These are phyloP conservation scores for Siniperca knerii DNA, from an alignment of 2,113 vertebrate species.

Conservation along the genomic window DNA sequence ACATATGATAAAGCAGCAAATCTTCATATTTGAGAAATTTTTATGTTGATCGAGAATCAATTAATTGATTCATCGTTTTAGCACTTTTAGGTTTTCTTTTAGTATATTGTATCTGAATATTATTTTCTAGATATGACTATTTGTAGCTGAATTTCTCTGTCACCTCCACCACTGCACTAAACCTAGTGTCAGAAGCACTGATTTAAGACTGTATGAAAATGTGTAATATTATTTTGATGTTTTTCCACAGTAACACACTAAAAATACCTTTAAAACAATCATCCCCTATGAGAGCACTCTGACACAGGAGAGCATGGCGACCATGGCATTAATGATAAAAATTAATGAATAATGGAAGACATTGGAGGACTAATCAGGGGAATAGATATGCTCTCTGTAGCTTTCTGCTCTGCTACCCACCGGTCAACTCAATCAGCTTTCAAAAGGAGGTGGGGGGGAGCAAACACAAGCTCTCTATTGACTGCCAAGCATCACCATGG, in stretches of 20 bases:
- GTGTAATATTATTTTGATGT: conserved; percentile 18
- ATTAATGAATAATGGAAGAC: conserved; percentile 48
- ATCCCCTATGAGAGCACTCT: conserved; percentile 8
- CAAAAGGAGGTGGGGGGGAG: background rate
- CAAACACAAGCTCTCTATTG: conserved; percentile 58
- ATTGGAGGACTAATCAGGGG: conserved; percentile 58
- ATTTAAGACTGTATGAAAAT: conserved; percentile 17
- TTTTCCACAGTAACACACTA: background rate
- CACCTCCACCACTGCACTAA: background rate
- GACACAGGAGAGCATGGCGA: background rate
- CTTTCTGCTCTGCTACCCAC: conserved; percentile 54
- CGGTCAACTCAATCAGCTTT: conserved; percentile 72
- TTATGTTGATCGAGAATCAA: background rate
- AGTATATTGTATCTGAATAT: background rate
- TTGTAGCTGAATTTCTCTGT: background rate
- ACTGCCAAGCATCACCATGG: conserved; percentile 72
- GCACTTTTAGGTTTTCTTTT: background rate
- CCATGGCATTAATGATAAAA: conserved; percentile 53
- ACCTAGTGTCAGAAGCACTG: background rate
- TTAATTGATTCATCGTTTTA: background rate
- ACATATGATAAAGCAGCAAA: background rate
- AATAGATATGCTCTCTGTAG: conserved; percentile 56
- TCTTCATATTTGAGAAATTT: background rate
- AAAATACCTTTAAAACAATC: conserved; percentile 33
- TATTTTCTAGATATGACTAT: background rate